These are phyloP conservation scores for Metaphire vulgaris DNA, from an alignment of 1,140 invertebrate genomes.

Conservation along the genomic window DNA sequence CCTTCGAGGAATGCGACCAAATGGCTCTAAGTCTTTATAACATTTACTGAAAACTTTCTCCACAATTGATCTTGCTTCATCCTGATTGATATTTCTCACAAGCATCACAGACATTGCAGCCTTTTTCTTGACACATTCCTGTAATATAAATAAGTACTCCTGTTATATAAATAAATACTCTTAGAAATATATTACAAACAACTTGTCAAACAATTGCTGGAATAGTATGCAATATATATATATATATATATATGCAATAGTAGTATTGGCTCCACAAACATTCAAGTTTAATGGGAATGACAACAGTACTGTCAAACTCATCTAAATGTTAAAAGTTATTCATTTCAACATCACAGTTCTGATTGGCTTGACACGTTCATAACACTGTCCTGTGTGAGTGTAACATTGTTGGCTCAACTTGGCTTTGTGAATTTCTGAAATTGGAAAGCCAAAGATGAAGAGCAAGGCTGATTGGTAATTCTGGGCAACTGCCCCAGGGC, in stretches of 20 bases:
- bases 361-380: too few species aligned
- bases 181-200: not conserved
- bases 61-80: conserved; percentile 68
- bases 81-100: conserved; percentile 65
- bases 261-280: not conserved
- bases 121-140: conserved; percentile 85
- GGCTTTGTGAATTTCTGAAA: too few species aligned
- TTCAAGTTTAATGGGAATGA: not conserved
- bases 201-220: too few species aligned
- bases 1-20: conserved; percentile 61
- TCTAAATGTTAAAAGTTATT: too few species aligned
- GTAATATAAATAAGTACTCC: conserved; percentile 37
- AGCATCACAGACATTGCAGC: conserved; percentile 74
- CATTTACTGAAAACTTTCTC: conserved; percentile 85
- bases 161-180: not conserved
- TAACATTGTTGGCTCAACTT: too few species aligned
- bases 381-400: too few species aligned
- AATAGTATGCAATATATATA: too few species aligned
- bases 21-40: conserved; percentile 85
- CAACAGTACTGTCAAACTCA: not conserved
- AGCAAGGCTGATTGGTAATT: too few species aligned
- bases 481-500: too few species aligned
- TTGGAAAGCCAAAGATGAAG: too few species aligned
- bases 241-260: not conserved
- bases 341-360: too few species aligned